Evolutionary conservation across 2,888 invertebrate species (phyloP), one percentile per base, ranked within the genome.

Genomic region (Heliconius hortense): DNA sequence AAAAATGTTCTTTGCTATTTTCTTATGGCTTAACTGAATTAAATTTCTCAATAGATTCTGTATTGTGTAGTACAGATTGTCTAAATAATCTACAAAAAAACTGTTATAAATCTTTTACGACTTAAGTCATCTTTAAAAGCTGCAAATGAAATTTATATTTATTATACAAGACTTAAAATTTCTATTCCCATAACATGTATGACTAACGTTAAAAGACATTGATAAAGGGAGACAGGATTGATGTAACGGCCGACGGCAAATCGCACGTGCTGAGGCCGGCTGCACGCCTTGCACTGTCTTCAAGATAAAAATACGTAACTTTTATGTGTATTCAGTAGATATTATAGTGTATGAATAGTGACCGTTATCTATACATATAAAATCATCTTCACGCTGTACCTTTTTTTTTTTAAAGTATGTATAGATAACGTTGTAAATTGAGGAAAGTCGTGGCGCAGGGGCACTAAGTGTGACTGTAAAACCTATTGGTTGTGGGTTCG

Each of bases 241-340:
- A 93, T 93, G 92, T 93, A 90, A 90, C 92, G 93, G 90, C 86
- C 86, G 85, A 82, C 82, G 82, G 87, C 82, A 88, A 90, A 89
- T 89, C 90, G 92, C 94, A 93, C 93, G 93, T 94, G 93, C 90
- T 89, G 74, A 77, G 82, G 86, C 88, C 93, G 89, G 93, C 88
- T 93, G 93, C 87, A 80, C 78, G 79, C 71, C 70, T 71, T 77
- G 63, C 71, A 78, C 53, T 71, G 60, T 71, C 39, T 66, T 74
- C 56, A 66, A n/a, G 72, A 74, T 68, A 63, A 74, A 35, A 74
- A 69, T 24, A 66, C 53, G 64, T 76, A 66, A 70, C 24, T 62
- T 35, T 59, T 71, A 11, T 59, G 59, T 21, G 56, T 68, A 43
- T 68, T 43, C 21, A 48, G 18, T 18, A 10, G 35, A 35, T 35